phyloP scores from a whole-genome alignment of 2,797 vertebrate species.

The Hemitrygon akajei region DNA sequence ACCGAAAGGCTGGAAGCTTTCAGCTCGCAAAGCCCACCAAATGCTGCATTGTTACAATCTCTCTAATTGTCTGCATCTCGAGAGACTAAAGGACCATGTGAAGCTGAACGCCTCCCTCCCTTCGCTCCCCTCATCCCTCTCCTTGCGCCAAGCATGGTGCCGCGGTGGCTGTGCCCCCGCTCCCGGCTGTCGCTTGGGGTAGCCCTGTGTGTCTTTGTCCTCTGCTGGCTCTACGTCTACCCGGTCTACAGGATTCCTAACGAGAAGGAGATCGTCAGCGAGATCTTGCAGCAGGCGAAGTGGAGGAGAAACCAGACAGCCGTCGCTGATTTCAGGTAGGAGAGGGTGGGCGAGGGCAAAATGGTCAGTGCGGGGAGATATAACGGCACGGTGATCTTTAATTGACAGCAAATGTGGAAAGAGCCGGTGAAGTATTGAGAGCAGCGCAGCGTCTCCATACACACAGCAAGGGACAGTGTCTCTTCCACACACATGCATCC shows the following conservation, averaged over 20 bases:
- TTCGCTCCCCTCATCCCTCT: not conserved
- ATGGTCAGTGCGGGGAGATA: not conserved
- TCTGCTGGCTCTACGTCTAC: constrained; percentile 91
- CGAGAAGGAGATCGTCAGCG: constrained; percentile 80
- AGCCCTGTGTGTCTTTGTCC: constrained; percentile 75
- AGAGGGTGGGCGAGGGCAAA: not conserved
- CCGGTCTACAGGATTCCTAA: constrained; percentile 74
- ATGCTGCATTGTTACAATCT: not conserved
- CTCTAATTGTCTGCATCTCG: not conserved
- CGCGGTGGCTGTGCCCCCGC: constrained; percentile 71
- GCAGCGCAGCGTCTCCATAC: not conserved
- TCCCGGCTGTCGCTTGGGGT: constrained; percentile 76
- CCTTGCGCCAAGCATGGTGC: constrained; percentile 43
- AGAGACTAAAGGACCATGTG: not conserved
- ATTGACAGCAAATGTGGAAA: not conserved
- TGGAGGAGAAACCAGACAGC: constrained; percentile 81
- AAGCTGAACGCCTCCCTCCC: not conserved
- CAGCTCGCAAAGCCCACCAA: not conserved
- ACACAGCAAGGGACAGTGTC: not conserved
- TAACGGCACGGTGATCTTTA: not conserved
- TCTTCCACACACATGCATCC: not conserved
- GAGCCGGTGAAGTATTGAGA: not conserved
- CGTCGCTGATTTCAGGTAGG: constrained; percentile 73
- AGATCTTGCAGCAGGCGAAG: constrained; percentile 73
- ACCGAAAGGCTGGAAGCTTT: not conserved